Conservation (phyloP, 2,888 invertebrate species). For the Drosophila incognita region DNA sequence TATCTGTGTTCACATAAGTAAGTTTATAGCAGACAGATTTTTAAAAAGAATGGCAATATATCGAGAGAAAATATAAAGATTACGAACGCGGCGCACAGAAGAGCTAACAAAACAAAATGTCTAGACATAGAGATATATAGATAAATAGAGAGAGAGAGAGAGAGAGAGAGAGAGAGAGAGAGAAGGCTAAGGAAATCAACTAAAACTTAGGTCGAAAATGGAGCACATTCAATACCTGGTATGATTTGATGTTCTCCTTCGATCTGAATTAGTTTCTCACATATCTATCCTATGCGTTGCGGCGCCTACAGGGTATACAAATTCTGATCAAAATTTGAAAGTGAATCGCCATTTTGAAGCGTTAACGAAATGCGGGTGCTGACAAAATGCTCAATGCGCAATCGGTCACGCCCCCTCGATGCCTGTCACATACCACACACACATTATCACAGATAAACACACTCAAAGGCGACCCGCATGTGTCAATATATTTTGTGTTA, state of each 20-base stretch:
- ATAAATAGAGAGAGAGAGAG: neutral
- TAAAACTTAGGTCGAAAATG: neutral
- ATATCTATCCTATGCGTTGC: neutral
- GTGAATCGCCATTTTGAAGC: slow-evolving; percentile 33
- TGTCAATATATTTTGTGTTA: slow-evolving; percentile 72
- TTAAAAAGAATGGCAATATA: neutral
- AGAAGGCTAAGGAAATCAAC: neutral
- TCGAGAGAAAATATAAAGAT: neutral
- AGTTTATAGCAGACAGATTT: neutral
- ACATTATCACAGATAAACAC: slow-evolving; percentile 11
- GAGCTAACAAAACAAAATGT: neutral
- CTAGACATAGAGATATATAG: neutral
- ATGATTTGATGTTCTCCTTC: neutral
- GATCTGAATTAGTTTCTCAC: neutral
- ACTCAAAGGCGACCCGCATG: slow-evolving; percentile 58
- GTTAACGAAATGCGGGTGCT: slow-evolving; percentile 54
- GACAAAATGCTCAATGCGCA: slow-evolving; percentile 57
- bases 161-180: neutral
- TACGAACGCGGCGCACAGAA: neutral
- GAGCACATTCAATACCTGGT: neutral
- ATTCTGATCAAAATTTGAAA: slow-evolving; percentile 37
- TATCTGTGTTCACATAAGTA: neutral
- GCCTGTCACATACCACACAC: slow-evolving; percentile 40
- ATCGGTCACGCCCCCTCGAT: slow-evolving; percentile 32
- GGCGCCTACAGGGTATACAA: slow-evolving; percentile 25